Base-by-base conservation (phyloP, 2,888 invertebrate species). In the Rotaria sp. region DNA sequence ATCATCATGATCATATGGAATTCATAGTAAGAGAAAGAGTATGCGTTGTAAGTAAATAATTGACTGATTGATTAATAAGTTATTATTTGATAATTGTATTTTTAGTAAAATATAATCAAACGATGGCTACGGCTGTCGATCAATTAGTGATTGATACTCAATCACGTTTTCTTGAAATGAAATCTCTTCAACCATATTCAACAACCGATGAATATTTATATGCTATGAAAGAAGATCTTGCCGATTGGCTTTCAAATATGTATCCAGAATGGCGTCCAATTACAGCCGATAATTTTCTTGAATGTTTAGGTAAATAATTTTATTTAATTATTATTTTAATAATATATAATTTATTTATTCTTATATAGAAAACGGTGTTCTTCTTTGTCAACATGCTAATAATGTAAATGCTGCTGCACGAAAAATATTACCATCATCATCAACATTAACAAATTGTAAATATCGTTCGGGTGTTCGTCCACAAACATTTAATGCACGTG, bases 211-310 rank as follows among this genome's bases (percentile, higher is more conserved):
- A 97, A 92, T 97, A 97, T 92, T 93, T 97, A 88, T 95, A 95
- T 90, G 97, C 97, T 84, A 97, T 96, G 96, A 96, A 96, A 90
- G 97, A 97, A 92, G 97, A 97, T 92, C 92, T 97, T 90, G 96
- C 97, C 11, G 97, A 97, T 92, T 97, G 97, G 97, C 93, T 97
- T 88, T 95, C 95, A 88, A 94, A 94, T 87, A 93, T 97, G 88
- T 97, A 97, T 92, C 95, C 85, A n/a, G 52, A 55, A 13, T 84
- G 52, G 50, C 5, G 26, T 21, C 15, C n/a, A 80, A 80, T 86
- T 15, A 84, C 85, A n/a, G 86, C 67, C 8, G 18, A 41, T 50
- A 86, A 85, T 85, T 86, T 86, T 57, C 45, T 80, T 41, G 80
- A 80, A 30, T 93, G 94, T 80, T 45, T 80, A 80, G 80, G 80